Base-by-base conservation (phyloP, 53 echinoderm and acorn worm genomes). In the Pentamera pediparva region DNA sequence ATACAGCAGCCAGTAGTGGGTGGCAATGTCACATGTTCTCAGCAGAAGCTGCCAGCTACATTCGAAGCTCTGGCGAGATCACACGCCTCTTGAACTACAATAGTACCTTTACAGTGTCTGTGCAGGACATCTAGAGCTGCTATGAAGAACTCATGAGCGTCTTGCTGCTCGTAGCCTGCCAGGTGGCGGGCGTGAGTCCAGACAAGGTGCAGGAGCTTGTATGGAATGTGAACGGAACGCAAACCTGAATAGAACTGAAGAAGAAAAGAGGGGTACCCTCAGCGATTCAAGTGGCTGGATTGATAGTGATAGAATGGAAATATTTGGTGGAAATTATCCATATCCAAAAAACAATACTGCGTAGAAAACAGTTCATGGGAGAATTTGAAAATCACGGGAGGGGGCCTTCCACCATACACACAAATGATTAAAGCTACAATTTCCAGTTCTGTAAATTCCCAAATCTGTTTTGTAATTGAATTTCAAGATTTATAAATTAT, bases 131-230 rank as follows among this genome's bases (percentile, higher is more conserved):
- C 91, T 59, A 95, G 63, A 61, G 96, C 91, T 54, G 96, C 96
- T 32, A 95, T 95, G 76, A 95, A 95, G 81, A 95, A 95, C 61
- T 95, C 96, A 76, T 95, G 96, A 1, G 96, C 96, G 76, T 95
- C 96, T 76, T 95, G 96, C 69, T 95, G 96, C 63, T 95, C 96
- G 47, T 95, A 95, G 20, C 96, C 96, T 37, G 96, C 96, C 59
- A 95, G 85, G 76, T 95, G 96, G 41, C 96, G 91, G n/a, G 96
- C 96, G 51, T 95, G 96, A 15, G 96, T 95, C 96, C 96, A 95
- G 34, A 95, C 96, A 35, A 95, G 83, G 71, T 95, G 96, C n/a
- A 95, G 75, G 18, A 95, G 76, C 61, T 82, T 78, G 78, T 95
- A 95, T 53, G 96, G 96, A 91, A 95, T 95, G 91, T 91, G 96